Evolutionary conservation across 23 tunicate genomes (phyloP), one percentile per base, ranked within the genome.

Genomic region (Styela clava): DNA sequence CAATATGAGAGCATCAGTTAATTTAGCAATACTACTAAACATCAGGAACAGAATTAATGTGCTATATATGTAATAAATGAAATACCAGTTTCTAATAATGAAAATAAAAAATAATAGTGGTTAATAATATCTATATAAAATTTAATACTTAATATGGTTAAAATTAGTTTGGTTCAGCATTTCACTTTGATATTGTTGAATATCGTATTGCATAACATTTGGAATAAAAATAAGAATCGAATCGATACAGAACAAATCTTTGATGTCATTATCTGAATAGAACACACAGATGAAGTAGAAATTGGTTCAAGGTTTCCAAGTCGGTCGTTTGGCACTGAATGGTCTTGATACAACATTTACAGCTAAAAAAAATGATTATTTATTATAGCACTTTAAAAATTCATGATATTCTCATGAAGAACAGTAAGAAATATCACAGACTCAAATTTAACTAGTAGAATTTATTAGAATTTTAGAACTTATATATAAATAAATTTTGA

Each of bases 321-420:
- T 28, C 16, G 77, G 77, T 71, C 77, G 5, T 71, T 30, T 71
- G 77, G 77, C 77, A 71, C 77, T 71, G 32, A 35, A 71, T 18
- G 77, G 77, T 71, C 77, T 33, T 16, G 77, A 71, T 31, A 3
- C 77, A 32, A 34, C 32, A 26, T 71, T 35, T 16, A 65, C 9
- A 44, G 56, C 56, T 44, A 44, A 44, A 44, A n/a, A 44, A 44
- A 44, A 44, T 44, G 12, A 12, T 44, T 44, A 12, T 44, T 12
- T 44, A 12, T 44, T 12, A 12, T 44, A 44, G 7, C 12, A 7
- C 7, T 44, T 5, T 12, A 44, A 44, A 44, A 44, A 44, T 44
- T 5, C 7, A 44, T 5, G 12, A 44, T 44, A 44, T 44, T 44
- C 12, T 44, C 56, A 44, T 12, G 12, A 12, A 44, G 56, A 12